phyloP scores from a whole-genome alignment of 2,113 vertebrate species.

The Cranoglanis bouderius region DNA sequence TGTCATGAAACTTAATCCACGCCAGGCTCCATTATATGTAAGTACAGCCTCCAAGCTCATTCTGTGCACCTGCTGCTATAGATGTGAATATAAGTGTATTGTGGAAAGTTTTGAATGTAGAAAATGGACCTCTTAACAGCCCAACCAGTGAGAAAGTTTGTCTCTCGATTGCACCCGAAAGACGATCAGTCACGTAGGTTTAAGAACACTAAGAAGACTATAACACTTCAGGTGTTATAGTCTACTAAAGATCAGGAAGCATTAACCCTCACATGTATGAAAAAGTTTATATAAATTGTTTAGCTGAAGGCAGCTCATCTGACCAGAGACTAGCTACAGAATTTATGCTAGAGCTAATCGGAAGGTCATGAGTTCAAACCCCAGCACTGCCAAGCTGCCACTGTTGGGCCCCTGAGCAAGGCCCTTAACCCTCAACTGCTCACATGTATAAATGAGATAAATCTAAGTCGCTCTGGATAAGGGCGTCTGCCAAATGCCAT shows the following conservation, averaged over 20 bases:
- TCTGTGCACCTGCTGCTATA: constrained; percentile 23
- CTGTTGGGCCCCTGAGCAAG: no score
- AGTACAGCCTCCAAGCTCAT: constrained; percentile 72
- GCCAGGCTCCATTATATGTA: constrained; percentile 96
- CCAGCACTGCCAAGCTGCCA: no score
- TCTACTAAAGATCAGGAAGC: not conserved
- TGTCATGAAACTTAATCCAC: constrained; percentile 99
- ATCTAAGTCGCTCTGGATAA: no score
- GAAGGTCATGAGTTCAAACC: no score
- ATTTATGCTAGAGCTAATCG: not conserved
- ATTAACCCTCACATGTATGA: not conserved
- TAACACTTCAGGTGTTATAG: no score
- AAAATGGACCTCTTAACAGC: not conserved
- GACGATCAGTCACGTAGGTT: not conserved
- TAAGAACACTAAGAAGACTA: no score
- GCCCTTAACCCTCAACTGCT: no score
- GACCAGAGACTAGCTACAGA: not conserved
- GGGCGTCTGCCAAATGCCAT: no score
- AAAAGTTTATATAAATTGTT: not conserved
- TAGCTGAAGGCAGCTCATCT: not conserved
- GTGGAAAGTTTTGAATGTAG: not conserved
- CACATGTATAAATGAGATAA: no score
- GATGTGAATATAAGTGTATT: not conserved
- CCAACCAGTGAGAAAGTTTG: not conserved
- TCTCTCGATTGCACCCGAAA: not conserved